A percentile compares a stretch with the other conserved stretches of the same genome.
phyloP scores from a whole-genome alignment of 2,888 invertebrate species.

The Thysanoteuthis rhombus region DNA sequence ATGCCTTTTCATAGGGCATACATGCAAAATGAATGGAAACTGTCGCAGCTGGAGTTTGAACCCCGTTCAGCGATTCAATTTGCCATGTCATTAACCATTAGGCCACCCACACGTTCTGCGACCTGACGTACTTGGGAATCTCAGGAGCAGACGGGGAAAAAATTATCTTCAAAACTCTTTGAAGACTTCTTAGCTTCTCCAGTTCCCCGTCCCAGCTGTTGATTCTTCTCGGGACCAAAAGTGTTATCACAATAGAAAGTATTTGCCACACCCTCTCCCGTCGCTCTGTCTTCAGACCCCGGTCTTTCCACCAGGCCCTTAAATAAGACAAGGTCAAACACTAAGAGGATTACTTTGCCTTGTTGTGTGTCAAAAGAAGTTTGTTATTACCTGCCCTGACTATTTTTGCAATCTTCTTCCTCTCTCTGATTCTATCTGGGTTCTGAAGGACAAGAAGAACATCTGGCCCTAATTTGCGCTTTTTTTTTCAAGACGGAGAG shows the following conservation, averaged over 20 bases:
- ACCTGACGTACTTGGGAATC: neutral
- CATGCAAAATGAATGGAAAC: too few relatives aligned
- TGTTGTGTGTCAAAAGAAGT: neutral
- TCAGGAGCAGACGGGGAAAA: neutral
- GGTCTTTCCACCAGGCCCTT: neutral
- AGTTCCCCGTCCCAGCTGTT: neutral
- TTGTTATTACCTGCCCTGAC: neutral
- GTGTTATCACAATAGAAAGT: neutral
- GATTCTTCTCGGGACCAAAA: neutral
- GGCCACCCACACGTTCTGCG: too few relatives aligned
- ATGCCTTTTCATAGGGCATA: too few relatives aligned
- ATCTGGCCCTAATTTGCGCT: neutral
- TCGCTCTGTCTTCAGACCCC: neutral
- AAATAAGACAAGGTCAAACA: neutral
- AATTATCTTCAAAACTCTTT: neutral
- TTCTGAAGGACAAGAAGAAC: neutral
- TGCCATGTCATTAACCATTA: too few relatives aligned
- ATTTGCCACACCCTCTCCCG: neutral
- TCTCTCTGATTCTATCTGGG: neutral
- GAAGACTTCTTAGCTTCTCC: neutral
- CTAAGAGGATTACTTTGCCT: neutral
- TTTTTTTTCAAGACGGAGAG: neutral
- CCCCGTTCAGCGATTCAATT: too few relatives aligned
- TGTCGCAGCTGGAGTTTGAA: too few relatives aligned
- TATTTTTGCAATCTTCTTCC: neutral